A percentile compares a stretch with the other conserved stretches of the same genome.
Evolutionary conservation across 2,888 invertebrate species (phyloP).

Genomic region (Empis stercorea): DNA sequence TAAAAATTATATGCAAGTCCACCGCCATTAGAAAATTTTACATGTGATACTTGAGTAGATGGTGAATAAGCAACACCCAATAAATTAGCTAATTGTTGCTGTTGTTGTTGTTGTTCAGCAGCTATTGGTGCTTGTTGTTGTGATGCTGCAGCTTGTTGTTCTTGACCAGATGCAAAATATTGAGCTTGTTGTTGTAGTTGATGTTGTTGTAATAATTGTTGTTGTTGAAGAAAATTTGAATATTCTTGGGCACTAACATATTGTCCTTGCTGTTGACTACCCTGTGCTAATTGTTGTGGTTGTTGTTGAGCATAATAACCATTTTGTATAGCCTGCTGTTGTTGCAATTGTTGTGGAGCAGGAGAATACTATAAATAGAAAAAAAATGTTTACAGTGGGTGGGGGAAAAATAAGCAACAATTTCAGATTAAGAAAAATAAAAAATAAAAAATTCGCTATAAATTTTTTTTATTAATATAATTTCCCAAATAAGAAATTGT

Average conservation of each 20-base stretch:
- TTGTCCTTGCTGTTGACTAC: conserved; percentile 18
- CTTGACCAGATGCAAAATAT: conserved; percentile 3
- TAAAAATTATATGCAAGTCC: conserved; percentile 29
- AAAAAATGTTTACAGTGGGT: too few species aligned
- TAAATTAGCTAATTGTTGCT: conserved; percentile 15
- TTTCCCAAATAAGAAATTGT: too few species aligned
- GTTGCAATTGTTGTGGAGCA: conserved; percentile 8
- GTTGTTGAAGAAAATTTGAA: conserved; percentile 16
- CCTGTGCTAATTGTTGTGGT: conserved; percentile 18
- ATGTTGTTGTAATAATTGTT: conserved; percentile 20
- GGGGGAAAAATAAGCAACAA: too few species aligned
- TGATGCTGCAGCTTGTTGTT: conserved; percentile 1
- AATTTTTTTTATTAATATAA: too few species aligned
- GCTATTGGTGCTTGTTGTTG: conserved; percentile 14
- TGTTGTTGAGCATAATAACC: conserved; percentile 21
- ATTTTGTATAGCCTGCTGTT: conserved; percentile 24
- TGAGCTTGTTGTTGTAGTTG: conserved; percentile 1
- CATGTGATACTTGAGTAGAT: conserved; percentile 38
- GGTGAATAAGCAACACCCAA: conserved; percentile 35
- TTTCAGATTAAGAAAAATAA: too few species aligned
- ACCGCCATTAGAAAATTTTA: conserved; percentile 37
- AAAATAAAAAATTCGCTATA: too few species aligned
- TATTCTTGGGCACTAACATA: conserved; percentile 5
- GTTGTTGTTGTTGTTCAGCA: conserved; percentile 15
- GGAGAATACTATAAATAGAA: not conserved